Evolutionary conservation across 2,797 vertebrate species (phyloP).

Genomic region (Microchirus variegatus): DNA sequence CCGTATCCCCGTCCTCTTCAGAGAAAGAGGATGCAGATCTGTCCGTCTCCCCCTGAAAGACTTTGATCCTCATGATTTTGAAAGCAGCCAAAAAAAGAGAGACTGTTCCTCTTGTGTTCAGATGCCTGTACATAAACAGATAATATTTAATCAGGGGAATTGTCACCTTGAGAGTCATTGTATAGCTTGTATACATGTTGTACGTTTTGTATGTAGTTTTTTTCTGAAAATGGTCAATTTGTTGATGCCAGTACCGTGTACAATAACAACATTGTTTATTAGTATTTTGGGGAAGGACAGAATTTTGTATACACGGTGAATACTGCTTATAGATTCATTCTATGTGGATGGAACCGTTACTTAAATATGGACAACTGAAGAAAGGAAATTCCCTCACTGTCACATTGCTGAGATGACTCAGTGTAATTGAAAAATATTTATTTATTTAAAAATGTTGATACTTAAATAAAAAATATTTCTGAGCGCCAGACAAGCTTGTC

Average conservation of each 20-base stretch:
- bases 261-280: conserved; percentile 70
- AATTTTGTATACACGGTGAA: conserved; percentile 75
- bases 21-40: conserved; percentile 96
- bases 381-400: conserved; percentile 49
- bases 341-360: conserved; percentile 66
- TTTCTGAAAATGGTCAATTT: conserved; percentile 78
- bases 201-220: conserved; percentile 84
- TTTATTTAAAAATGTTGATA: conserved; percentile 94
- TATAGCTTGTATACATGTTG: conserved; percentile 85
- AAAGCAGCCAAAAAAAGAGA: conserved; percentile 73
- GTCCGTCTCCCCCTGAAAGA: conserved; percentile 88
- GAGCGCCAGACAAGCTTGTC: conserved; percentile 60
- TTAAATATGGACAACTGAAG: conserved; percentile 56
- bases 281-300: conserved; percentile 65
- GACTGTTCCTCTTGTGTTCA: conserved; percentile 69
- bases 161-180: conserved; percentile 74
- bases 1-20: conserved; percentile 95
- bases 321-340: conserved; percentile 72
- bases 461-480: conserved; percentile 86
- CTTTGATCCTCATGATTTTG: conserved; percentile 50
- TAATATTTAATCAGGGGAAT: conserved; percentile 79
- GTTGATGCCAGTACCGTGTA: conserved; percentile 70
- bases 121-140: conserved; percentile 82
- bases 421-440: conserved; percentile 93
- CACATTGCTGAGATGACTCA: conserved; percentile 67